phyloP scores from a whole-genome alignment of 2,797 vertebrate species.

The Acrossocheilus wenchowensis region DNA sequence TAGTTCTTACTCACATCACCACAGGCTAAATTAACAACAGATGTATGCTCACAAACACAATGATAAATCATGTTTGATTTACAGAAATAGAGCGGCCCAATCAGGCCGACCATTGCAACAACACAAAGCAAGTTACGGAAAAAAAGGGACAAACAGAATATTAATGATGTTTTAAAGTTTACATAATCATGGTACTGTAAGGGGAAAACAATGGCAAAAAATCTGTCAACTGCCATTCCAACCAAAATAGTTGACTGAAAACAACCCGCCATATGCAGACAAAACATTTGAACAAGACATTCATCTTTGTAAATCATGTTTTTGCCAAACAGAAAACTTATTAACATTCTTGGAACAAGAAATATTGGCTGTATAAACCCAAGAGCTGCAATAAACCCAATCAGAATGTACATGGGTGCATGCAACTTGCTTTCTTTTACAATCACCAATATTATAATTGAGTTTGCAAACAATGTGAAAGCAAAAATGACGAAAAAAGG shows the following conservation, averaged over 20 bases:
- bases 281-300: conserved; percentile 70
- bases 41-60: conserved; percentile 69
- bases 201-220: conserved; percentile 67
- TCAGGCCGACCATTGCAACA: conserved; percentile 3
- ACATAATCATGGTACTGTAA: conserved; percentile 57
- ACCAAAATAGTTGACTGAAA: conserved; percentile 69
- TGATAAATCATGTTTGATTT: conserved; percentile 63
- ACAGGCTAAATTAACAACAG: conserved; percentile 66
- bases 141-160: not conserved
- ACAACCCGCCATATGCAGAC: conserved; percentile 65
- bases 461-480: conserved; percentile 59
- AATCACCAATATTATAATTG: conserved; percentile 59
- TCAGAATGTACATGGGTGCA: conserved; percentile 71
- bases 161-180: conserved; percentile 19
- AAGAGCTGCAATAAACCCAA: conserved; percentile 59
- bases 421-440: conserved; percentile 58
- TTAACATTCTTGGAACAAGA: conserved; percentile 62
- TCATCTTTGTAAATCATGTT: conserved; percentile 61
- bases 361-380: conserved; percentile 59
- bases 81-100: conserved; percentile 57
- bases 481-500: conserved; percentile 43
- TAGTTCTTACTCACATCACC: conserved; percentile 52
- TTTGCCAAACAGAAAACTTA: conserved; percentile 60
- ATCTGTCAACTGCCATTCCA: conserved; percentile 67
- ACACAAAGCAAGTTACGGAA: conserved; percentile 26